phyloP scores from a whole-genome alignment of 2,888 invertebrate genomes.

The Hydroisotoma schaefferi region DNA sequence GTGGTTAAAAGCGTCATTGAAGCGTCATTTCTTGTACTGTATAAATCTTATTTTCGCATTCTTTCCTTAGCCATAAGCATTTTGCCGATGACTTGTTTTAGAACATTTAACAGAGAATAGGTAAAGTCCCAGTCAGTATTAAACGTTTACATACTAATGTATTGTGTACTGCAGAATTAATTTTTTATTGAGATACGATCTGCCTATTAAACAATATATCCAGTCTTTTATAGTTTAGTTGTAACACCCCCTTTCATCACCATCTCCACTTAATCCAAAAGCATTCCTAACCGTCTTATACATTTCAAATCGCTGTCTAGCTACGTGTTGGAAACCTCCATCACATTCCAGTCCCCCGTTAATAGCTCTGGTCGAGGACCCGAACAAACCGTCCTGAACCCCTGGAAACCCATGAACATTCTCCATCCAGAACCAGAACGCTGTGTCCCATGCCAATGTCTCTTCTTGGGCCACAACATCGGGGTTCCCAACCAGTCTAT shows the following conservation, averaged over 20 bases:
- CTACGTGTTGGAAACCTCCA: constrained; percentile 10
- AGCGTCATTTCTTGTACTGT: no score
- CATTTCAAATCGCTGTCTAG: constrained; percentile 23
- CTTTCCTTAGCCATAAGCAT: no score
- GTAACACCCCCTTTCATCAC: constrained; percentile 38
- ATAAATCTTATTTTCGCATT: no score
- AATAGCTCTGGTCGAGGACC: constrained; percentile 18
- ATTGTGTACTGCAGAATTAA: no score
- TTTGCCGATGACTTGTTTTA: no score
- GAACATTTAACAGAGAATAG: no score
- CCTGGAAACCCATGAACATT: constrained; percentile 15
- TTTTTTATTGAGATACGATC: no score
- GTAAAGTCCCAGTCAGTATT: no score
- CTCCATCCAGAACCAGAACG: constrained; percentile 19
- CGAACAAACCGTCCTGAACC: constrained; percentile 18
- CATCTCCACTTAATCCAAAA: constrained; percentile 20
- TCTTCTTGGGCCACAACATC: constrained; percentile 19
- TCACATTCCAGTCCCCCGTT: constrained; percentile 24
- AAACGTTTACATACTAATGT: no score
- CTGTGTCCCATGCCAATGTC: constrained; percentile 20
- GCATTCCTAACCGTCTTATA: constrained; percentile 18
- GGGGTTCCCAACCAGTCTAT: constrained; percentile 2
- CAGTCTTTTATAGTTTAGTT: constrained; percentile 33
- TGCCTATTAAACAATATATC: no score
- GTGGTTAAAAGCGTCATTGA: no score